Base-by-base conservation (phyloP, 2,113 vertebrate species). In the Leiothrix lutea region DNA sequence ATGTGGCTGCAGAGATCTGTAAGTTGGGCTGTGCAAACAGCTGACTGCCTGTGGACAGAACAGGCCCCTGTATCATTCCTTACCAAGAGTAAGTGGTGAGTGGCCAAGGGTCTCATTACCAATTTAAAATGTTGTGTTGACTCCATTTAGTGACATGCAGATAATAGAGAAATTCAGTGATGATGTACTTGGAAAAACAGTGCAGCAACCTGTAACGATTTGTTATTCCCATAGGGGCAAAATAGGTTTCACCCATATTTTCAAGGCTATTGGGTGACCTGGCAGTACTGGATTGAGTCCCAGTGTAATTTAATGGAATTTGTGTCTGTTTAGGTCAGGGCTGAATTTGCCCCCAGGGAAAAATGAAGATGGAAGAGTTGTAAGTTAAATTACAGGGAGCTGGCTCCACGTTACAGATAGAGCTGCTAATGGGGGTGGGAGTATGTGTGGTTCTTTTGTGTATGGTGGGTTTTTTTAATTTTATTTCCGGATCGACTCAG, bases 281-380 rank as follows among this genome's bases (percentile, higher is more conserved):
- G 74, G 74, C 60, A 70, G 48, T 66, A 74, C 60, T 92, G 77
- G 72, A 80, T 88, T 95, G 67, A 84, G 48, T 90, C 75, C 42
- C 65, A 88, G 48, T 28, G 65, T 88, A 78, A 71, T 94, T 94
- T 69, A 94, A 70, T 80, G 71, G 92, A 61, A 88, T 95, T 85
- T 92, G 40, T 87, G 62, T 77, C 79, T 56, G 16, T 86, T 93
- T 82, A 92, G 79, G 67, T 96, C 88, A 77, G 75, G 44, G 36
- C 60, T 93, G 88, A 95, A 94, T 96, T 92, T 92, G 11, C 19
- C 88, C 40, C 48, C 0, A 1, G 95, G 92, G 90, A 95, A 85
- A 83, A 66, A 86, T 90, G 47, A 80, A 86, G 71, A 78, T 71
- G 12, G 71, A 93, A 77, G 67, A 42, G 42, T 45, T 83, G 11